These are phyloP conservation scores for Paraplagusia blochii DNA, from an alignment of 2,113 vertebrate genomes.

Conservation along the genomic window DNA sequence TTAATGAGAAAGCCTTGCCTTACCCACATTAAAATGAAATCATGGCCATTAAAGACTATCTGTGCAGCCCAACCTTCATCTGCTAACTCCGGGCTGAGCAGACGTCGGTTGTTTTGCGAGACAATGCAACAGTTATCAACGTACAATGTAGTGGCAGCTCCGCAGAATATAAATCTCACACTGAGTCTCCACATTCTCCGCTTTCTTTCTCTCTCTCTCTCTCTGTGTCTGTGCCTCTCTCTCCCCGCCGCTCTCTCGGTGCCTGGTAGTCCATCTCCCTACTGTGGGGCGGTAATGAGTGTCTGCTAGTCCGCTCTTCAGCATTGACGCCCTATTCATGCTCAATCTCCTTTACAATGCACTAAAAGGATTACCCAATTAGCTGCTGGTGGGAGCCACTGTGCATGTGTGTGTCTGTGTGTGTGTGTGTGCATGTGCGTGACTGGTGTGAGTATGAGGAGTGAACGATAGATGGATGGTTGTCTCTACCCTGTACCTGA, in stretches of 20 bases:
- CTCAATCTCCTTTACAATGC: slow-evolving; percentile 71
- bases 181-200: slow-evolving; percentile 20
- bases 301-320: slow-evolving; percentile 67
- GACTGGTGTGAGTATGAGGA: slow-evolving; percentile 45
- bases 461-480: slow-evolving; percentile 64
- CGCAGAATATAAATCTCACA: slow-evolving; percentile 43
- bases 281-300: slow-evolving; percentile 62
- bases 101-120: slow-evolving; percentile 19
- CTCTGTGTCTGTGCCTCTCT: slow-evolving; percentile 31
- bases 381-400: slow-evolving; percentile 62
- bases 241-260: slow-evolving; percentile 38
- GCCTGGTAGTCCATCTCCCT: slow-evolving; percentile 60
- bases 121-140: slow-evolving; percentile 32
- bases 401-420: slow-evolving; percentile 10
- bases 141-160: slow-evolving; percentile 29
- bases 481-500: slow-evolving; percentile 54
- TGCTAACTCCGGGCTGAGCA: slow-evolving; percentile 25
- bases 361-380: slow-evolving; percentile 75
- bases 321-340: slow-evolving; percentile 62
- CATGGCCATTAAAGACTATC: not conserved
- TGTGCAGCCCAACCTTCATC: slow-evolving; percentile 3
- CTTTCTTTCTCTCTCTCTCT: slow-evolving; percentile 27
- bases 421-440: slow-evolving; percentile 7
- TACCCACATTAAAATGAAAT: slow-evolving; percentile 12
- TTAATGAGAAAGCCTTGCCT: slow-evolving; percentile 35